Base-by-base conservation (phyloP, 2,888 invertebrate genomes). In the Heliconius erato region DNA sequence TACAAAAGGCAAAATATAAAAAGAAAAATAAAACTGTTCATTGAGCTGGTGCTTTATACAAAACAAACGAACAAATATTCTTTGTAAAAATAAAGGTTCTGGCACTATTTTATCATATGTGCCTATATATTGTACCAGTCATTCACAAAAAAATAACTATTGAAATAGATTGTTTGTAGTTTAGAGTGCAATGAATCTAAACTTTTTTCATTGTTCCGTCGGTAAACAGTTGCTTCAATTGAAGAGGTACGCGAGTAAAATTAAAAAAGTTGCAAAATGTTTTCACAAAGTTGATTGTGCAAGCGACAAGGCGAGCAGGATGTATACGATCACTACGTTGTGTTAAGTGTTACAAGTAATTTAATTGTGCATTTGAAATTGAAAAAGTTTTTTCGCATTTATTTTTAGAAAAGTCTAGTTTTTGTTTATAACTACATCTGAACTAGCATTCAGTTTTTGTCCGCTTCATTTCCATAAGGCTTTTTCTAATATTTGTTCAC, bases 211-310 rank as follows among this genome's bases (percentile, higher is more conserved):
- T 78, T 78, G 67, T 78, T 67, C 67, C 1, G 16, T 44, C n/a
- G 9, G 78, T 67, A 67, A 78, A 78, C 78, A 44, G 78, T 78
- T 49, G 67, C 69, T 79, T 16, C 35, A 19, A 79, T 54, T 79
- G 49, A 69, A 79, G 79, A 79, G 79, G 69, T 32, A 69, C 44
- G 49, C 79, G 69, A 28, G 79, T 54, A 49, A 49, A 79, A 79
- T 68, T 79, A 68, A 79, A 68, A 79, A 79, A 79, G 69, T 79
- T 79, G 40, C 35, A 72, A 79, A 74, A 65, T 32, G 54, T 80
- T 74, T 74, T 74, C 26, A 28, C 74, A 79, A 40, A 74, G 74
- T n/a, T 69, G 49, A 35, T 44, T 54, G 54, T 69, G 79, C 44
- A 69, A 49, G 67, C 44, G 77, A 78, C 77, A n/a, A 35, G 76